Conservation (phyloP, 2,113 vertebrate species). For the Thamnaconus septentrionalis region DNA sequence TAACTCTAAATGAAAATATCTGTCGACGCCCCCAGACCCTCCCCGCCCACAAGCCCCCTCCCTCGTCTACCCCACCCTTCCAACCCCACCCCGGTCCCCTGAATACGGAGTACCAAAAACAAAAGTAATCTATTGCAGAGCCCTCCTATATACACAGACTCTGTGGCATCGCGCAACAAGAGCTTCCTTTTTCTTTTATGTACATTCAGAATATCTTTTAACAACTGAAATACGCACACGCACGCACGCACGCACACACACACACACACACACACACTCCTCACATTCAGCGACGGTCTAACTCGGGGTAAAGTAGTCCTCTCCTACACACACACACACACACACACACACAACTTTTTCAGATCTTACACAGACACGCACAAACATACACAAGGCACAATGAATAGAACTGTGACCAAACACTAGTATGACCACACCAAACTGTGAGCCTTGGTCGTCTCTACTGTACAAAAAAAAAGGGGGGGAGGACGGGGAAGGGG, state of each 20-base stretch:
- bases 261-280: slow-evolving; percentile 74
- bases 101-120: slow-evolving; percentile 77
- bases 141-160: slow-evolving; percentile 99
- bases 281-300: slow-evolving; percentile 39
- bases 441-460: slow-evolving; percentile 80
- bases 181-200: slow-evolving; percentile 93
- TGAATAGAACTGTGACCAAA: slow-evolving; percentile 96
- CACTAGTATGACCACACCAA: slow-evolving; percentile 90
- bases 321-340: slow-evolving; percentile 43
- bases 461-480: slow-evolving; percentile 74
- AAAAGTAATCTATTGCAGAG: slow-evolving; percentile 85
- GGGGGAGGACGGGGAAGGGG: slow-evolving; percentile 46
- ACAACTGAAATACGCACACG: slow-evolving; percentile 86
- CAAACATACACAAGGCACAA: slow-evolving; percentile 91
- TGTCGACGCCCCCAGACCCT: slow-evolving; percentile 45
- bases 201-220: slow-evolving; percentile 93
- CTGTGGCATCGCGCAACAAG: slow-evolving; percentile 98
- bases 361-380: slow-evolving; percentile 61
- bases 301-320: slow-evolving; percentile 65
- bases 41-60: no score
- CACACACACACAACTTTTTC: slow-evolving; percentile 19
- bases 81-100: slow-evolving; percentile 21
- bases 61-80: no score
- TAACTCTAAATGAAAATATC: slow-evolving; percentile 73
- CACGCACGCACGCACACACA: slow-evolving; percentile 76